Conservation (phyloP, 2,113 vertebrate genomes). For the Heptranchias perlo region DNA sequence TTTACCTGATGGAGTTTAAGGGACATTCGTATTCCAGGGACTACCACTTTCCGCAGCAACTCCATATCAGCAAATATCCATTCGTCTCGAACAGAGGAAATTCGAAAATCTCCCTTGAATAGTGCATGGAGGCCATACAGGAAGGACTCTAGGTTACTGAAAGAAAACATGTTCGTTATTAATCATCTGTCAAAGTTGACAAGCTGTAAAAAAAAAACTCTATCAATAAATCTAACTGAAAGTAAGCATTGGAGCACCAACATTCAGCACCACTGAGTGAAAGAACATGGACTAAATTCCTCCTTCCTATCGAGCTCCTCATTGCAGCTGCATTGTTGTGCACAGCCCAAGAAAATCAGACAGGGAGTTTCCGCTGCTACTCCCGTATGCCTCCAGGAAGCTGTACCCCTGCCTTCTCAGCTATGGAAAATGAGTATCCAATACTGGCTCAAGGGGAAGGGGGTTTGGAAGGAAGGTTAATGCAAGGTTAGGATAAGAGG, state of each 20-base stretch:
- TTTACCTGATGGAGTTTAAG: constrained; percentile 94
- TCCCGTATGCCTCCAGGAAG: neutral
- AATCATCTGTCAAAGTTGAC: neutral
- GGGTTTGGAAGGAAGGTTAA: neutral
- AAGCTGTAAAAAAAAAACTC: neutral
- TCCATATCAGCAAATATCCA: constrained; percentile 99
- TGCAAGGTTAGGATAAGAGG: neutral
- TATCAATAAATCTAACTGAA: neutral
- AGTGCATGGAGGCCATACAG: constrained; percentile 92
- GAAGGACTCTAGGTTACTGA: constrained; percentile 96
- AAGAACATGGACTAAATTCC: neutral
- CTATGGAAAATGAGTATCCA: neutral
- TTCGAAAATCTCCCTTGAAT: constrained; percentile 97
- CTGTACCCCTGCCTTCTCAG: neutral
- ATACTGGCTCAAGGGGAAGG: neutral
- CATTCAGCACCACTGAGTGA: neutral
- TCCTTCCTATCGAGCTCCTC: neutral
- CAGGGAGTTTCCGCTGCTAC: neutral
- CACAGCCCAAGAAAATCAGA: neutral
- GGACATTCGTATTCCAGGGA: constrained; percentile 96
- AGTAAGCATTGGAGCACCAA: neutral
- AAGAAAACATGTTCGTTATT: neutral
- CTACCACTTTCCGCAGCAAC: constrained; percentile 90
- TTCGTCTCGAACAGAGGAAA: constrained; percentile 92
- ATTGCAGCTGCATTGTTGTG: neutral